These are phyloP conservation scores for Eutrigla gurnardus DNA, from an alignment of 2,797 vertebrate species.

Conservation along the genomic window DNA sequence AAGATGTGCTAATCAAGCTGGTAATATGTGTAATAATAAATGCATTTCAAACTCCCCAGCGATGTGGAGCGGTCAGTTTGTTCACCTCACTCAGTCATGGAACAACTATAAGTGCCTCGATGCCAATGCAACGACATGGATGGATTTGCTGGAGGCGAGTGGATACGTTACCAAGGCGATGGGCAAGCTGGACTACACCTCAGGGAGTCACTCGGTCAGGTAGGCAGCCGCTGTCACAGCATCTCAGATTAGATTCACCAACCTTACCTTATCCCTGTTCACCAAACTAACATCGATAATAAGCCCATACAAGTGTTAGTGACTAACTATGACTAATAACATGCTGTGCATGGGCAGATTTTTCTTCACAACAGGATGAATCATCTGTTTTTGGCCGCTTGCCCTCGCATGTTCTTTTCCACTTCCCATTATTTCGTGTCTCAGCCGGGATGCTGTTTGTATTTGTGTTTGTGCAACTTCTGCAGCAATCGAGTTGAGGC, in stretches of 20 bases:
- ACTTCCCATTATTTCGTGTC: constrained; percentile 14
- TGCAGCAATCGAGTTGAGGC: constrained; percentile 95
- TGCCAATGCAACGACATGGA: constrained; percentile 91
- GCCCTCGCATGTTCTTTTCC: constrained; percentile 11
- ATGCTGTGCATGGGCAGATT: constrained; percentile 3
- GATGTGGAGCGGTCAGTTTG: constrained; percentile 97
- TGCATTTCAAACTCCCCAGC: constrained; percentile 74
- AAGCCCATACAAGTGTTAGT: background rate
- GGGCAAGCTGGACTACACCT: constrained; percentile 94
- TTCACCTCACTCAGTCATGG: constrained; percentile 95
- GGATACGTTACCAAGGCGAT: constrained; percentile 89
- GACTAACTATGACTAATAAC: background rate
- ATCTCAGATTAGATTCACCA: background rate
- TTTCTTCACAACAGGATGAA: constrained; percentile 13
- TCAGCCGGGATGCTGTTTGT: background rate
- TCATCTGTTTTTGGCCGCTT: constrained; percentile 12
- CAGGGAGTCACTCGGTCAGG: constrained; percentile 95
- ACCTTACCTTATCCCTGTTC: background rate
- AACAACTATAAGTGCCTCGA: constrained; percentile 97
- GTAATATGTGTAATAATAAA: background rate
- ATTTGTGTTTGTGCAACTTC: constrained; percentile 18
- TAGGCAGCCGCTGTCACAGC: constrained; percentile 65
- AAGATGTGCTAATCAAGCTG: background rate
- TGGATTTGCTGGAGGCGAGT: constrained; percentile 89
- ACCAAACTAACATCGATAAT: background rate